These are phyloP conservation scores for Gymnothorax reevesii DNA, from an alignment of 2,797 vertebrate species.

Conservation along the genomic window DNA sequence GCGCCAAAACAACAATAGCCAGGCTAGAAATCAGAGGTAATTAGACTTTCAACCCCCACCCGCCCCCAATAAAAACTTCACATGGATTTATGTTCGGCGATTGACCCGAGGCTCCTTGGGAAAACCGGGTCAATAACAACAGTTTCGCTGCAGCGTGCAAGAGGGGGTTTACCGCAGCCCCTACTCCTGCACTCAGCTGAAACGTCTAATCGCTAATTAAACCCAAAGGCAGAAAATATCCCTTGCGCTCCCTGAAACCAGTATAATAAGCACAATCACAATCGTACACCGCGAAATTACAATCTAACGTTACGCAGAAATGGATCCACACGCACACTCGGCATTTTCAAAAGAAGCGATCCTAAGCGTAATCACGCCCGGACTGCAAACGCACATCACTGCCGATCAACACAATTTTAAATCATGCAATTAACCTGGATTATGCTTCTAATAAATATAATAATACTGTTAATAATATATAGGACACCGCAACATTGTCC, in stretches of 20 bases:
- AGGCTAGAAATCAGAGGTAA: constrained; percentile 4
- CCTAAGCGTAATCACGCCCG: not conserved
- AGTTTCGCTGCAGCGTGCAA: not conserved
- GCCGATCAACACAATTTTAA: not conserved
- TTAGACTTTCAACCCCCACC: constrained; percentile 14
- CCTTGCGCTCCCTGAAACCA: no score
- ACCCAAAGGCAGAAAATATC: no score
- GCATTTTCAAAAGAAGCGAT: not conserved
- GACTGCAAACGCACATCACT: not conserved
- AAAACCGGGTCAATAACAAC: not conserved
- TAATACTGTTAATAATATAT: not conserved
- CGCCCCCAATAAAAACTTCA: constrained; percentile 4
- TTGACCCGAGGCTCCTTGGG: not conserved
- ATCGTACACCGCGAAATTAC: not conserved
- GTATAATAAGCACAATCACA: not conserved
- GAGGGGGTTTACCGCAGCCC: no score
- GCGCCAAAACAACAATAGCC: constrained; percentile 4
- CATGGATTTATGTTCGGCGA: not conserved
- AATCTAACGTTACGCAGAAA: not conserved
- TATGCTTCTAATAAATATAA: no score
- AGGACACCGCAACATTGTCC: not conserved
- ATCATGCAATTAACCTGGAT: no score
- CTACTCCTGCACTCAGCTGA: not conserved
- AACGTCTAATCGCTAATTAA: not conserved
- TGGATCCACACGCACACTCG: not conserved